Evolutionary conservation across 2,113 vertebrate genomes (phyloP), one percentile per base, ranked within the genome.

Genomic region (Poecilia latipinna): DNA sequence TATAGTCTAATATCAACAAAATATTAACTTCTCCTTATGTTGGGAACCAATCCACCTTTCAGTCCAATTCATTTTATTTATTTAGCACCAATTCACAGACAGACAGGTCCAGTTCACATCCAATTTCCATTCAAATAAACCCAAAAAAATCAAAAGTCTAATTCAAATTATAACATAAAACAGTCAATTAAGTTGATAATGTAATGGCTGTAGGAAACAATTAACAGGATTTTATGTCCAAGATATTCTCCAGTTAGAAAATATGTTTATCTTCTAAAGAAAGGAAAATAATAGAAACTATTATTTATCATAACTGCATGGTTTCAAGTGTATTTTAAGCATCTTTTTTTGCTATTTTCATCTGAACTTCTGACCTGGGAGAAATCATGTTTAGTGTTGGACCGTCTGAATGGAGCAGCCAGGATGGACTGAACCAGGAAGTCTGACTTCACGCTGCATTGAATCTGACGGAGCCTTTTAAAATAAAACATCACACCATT

Each of bases 401-500:
- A 57, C 11, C 22, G 8, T 57, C 22, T 57, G 24, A 57, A 57
- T 48, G 44, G 44, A 48, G 13, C 44, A 48, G 19, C 17, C 44
- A 48, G 17, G 44, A 48, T 6, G 44, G 44, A 17, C 44, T 19
- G 17, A 57, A 7, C 6, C 11, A 12, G 35, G 10, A 37, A 37
- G 35, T 37, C 35, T 12, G 11, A 37, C 35, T 37, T 37, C 35
- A 37, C 35, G 35, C 22, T 51, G 48, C 17, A 8, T 2, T 54
- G 8, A 54, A n/a, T 54, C 8, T 54, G 4, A 66, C 17, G 37
- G 28, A 17, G n/a, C 1, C 12, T 78, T 57, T 60, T 26, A 63
- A 68, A 17, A 72, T 29, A 63, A 63, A 29, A 65, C 39, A 48
- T 75, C 62, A 88, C 60, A 79, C 77, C 78, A 90, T 91, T 91